Conservation (phyloP, 1,140 invertebrate genomes). For the Ganaspis sp. region DNA sequence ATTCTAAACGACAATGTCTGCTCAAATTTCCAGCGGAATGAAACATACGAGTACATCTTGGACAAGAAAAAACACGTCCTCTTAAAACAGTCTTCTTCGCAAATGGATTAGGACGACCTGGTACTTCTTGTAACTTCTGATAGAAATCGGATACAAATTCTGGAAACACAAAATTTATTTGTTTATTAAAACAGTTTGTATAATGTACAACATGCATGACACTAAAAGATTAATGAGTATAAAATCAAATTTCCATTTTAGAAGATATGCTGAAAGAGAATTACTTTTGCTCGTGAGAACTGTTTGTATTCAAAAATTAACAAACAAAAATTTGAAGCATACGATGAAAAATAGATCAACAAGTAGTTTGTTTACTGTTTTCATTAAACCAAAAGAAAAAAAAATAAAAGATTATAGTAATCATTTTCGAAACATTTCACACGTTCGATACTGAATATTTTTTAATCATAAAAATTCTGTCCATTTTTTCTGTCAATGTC, state of each 20-base stretch:
- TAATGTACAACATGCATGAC: neutral
- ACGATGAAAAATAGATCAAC: too few species aligned
- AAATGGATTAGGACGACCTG: neutral
- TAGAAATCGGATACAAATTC: constrained; percentile 1
- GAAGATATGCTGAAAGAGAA: neutral
- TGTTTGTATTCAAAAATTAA: too few species aligned
- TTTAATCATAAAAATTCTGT: too few species aligned
- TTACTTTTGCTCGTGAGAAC: too few species aligned
- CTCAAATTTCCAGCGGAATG: constrained; percentile 80
- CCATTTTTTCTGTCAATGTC: too few species aligned
- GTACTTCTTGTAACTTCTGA: neutral
- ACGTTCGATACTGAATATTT: too few species aligned
- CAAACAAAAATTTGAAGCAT: too few species aligned
- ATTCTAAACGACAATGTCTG: constrained; percentile 78
- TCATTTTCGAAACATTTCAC: too few species aligned
- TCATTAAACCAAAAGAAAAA: too few species aligned
- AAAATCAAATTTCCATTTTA: neutral
- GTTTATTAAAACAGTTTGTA: neutral
- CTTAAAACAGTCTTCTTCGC: constrained; percentile 1
- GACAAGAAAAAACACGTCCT: constrained; percentile 70
- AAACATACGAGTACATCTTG: constrained; percentile 79
- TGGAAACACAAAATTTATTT: constrained; percentile 12
- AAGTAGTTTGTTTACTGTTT: too few species aligned
- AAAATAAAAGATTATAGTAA: too few species aligned
- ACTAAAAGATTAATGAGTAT: neutral